Percentiles rank a stretch among this genome's conserved stretches.
phyloP scores from a whole-genome alignment of 2,113 vertebrate species.

The Gadus chalcogrammus region DNA sequence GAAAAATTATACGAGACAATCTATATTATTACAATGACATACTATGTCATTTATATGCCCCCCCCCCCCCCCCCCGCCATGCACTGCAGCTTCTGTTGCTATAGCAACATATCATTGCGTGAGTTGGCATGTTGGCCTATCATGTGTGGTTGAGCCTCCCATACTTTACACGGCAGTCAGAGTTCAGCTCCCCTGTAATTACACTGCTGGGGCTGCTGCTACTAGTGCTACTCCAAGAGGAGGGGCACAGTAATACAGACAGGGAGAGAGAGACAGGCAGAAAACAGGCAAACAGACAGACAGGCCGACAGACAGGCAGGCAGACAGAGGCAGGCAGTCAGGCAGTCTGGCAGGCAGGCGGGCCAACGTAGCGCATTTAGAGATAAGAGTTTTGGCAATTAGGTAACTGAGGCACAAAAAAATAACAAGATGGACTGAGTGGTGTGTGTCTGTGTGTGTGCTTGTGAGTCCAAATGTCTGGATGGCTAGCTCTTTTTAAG shows the following conservation, averaged over 20 bases:
- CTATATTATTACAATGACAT: background rate
- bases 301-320: background rate
- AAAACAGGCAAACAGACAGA: too few species aligned
- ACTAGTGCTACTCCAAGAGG: too few species aligned
- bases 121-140: slow-evolving; percentile 2
- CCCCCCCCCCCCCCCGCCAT: slow-evolving; percentile 6
- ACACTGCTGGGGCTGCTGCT: too few species aligned
- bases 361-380: slow-evolving; percentile 48
- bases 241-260: too few species aligned
- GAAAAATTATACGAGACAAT: background rate
- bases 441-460: background rate
- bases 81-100: slow-evolving; percentile 30
- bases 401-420: too few species aligned
- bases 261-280: too few species aligned
- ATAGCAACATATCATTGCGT: slow-evolving; percentile 28
- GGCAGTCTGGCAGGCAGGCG: background rate
- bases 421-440: background rate
- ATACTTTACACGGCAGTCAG: background rate
- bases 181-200: too few species aligned
- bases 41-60: background rate
- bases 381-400: slow-evolving; percentile 54
- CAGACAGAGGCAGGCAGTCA: slow-evolving; percentile 22
- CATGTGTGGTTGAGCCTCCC: slow-evolving; percentile 5
- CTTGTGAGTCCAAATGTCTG: background rate
- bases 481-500: too few species aligned